Evolutionary conservation across 2,797 vertebrate species (phyloP).

Genomic region (Alauda arvensis): DNA sequence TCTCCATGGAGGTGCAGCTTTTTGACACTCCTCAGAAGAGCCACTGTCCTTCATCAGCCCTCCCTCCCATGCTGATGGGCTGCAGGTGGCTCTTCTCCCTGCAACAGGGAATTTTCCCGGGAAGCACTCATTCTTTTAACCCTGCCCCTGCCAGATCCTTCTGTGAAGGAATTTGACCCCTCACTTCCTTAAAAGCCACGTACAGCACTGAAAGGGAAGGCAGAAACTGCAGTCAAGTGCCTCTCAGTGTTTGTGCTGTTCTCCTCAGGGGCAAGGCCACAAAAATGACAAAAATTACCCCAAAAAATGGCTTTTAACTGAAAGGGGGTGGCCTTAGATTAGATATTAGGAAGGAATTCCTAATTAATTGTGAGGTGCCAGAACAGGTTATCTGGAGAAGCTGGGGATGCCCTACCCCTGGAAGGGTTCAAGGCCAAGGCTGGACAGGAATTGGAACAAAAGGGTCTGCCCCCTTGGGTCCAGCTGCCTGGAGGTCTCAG

Average conservation of each 20-base stretch:
- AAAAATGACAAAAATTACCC: background rate
- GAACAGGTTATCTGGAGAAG: background rate
- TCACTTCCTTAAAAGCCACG: background rate
- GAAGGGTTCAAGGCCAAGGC: background rate
- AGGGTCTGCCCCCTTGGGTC: background rate
- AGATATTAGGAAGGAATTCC: background rate
- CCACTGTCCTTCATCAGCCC: background rate
- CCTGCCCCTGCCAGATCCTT: background rate
- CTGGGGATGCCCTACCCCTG: background rate
- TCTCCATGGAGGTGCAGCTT: accelerated
- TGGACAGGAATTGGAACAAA: background rate
- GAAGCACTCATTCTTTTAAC: background rate
- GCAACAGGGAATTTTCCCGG: background rate
- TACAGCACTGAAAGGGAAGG: background rate
- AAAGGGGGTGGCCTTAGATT: accelerated
- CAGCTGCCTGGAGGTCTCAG: background rate
- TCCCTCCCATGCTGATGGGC: background rate
- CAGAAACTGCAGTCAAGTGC: background rate
- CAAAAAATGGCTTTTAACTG: background rate
- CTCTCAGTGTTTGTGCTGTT: background rate
- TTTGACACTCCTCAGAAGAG: background rate
- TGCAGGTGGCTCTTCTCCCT: background rate
- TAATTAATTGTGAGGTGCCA: background rate
- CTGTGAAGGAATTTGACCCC: background rate
- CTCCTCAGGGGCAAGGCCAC: background rate